Evolutionary conservation across 2,888 invertebrate genomes (phyloP).

Genomic region (Hybos culiciformis): DNA sequence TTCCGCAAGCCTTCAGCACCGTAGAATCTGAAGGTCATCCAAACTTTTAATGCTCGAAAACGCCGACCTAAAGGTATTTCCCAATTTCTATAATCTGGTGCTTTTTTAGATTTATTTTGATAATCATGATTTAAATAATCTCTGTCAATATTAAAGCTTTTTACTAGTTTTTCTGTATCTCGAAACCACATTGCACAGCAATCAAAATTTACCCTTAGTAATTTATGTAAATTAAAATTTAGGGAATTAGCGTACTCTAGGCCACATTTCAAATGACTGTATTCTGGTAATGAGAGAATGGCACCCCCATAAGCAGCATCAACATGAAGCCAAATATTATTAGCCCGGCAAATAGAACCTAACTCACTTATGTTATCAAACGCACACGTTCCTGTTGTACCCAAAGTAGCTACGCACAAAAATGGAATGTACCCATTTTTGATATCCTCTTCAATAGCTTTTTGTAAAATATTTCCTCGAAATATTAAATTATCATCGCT

Average conservation of each 20-base stretch:
- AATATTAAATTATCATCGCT: conserved; percentile 52
- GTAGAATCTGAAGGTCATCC: conserved; percentile 76
- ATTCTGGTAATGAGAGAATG: conserved; percentile 82
- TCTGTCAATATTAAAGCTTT: conserved; percentile 82
- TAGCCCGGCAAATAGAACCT: conserved; percentile 63
- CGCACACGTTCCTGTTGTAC: conserved; percentile 74
- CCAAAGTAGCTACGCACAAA: conserved; percentile 70
- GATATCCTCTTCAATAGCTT: conserved; percentile 62
- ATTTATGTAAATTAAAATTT: conserved; percentile 92
- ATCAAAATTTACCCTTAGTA: conserved; percentile 89
- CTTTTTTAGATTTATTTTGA: conserved; percentile 40
- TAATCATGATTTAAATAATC: conserved; percentile 70
- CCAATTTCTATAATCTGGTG: conserved; percentile 59
- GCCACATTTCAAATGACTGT: conserved; percentile 61
- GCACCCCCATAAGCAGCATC: conserved; percentile 95
- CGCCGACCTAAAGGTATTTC: conserved; percentile 72
- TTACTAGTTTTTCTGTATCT: conserved; percentile 63
- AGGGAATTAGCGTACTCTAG: conserved; percentile 76
- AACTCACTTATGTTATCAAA: conserved; percentile 82
- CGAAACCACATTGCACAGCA: conserved; percentile 89
- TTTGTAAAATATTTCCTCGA: conserved; percentile 49
- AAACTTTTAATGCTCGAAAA: conserved; percentile 83
- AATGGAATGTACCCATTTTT: conserved; percentile 73
- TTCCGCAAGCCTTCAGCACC: conserved; percentile 68
- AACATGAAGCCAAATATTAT: conserved; percentile 80